phyloP scores from a whole-genome alignment of 1,140 invertebrate genomes.

The Bathynomus jamesi region DNA sequence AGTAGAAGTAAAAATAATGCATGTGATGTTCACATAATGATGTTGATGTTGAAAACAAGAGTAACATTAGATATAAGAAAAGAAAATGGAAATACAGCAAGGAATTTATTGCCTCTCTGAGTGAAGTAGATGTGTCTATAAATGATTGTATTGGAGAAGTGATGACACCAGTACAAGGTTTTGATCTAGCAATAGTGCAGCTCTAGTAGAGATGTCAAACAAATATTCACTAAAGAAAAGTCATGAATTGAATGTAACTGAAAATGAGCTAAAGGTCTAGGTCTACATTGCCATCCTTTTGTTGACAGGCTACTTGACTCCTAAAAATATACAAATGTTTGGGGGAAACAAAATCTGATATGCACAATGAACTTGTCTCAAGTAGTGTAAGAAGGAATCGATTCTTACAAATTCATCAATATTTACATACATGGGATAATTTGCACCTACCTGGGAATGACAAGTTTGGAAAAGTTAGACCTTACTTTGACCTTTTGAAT shows the following conservation, averaged over 20 bases:
- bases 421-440: not conserved
- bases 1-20: too few species aligned
- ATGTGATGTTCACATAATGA: too few species aligned
- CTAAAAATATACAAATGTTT: not conserved
- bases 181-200: too few species aligned
- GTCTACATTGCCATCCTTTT: not conserved
- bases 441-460: not conserved
- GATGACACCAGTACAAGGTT: too few species aligned
- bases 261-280: not conserved
- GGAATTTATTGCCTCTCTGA: too few species aligned
- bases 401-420: not conserved
- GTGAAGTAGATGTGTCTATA: too few species aligned
- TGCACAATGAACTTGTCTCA: not conserved
- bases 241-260: not conserved
- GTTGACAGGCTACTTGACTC: not conserved
- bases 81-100: too few species aligned
- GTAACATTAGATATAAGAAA: too few species aligned
- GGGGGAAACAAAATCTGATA: not conserved
- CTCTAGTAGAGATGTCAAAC: not conserved
- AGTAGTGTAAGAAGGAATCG: not conserved
- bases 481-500: not conserved
- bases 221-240: not conserved
- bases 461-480: not conserved
- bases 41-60: too few species aligned
- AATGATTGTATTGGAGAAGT: too few species aligned